Evolutionary conservation across 2,888 invertebrate genomes (phyloP), one percentile per base, ranked within the genome.

Genomic region (Helicoverpa assulta): DNA sequence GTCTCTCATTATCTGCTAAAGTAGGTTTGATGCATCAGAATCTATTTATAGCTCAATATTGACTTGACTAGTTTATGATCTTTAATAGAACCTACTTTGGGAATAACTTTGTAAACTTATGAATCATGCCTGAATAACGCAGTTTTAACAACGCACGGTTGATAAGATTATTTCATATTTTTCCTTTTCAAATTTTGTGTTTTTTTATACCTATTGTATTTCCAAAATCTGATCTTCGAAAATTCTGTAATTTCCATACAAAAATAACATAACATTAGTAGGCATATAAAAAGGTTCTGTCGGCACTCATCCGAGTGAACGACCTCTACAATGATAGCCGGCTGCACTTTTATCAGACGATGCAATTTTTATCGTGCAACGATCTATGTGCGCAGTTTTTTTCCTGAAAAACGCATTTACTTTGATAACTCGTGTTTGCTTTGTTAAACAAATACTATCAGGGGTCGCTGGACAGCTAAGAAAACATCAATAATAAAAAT

Each of bases 321-420:
- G 56, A 74, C 63, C 74, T 73, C 50, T 37, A 6, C 65, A 67
- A 51, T 54, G 75, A 80, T 74, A 79, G 67, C 58, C 29, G 54
- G 58, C n/a, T 84, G 84, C 82, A 85, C 5, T 80, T 86, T 74
- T 84, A 87, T 88, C 87, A 68, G 83, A 33, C 83, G 37, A 70
- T 85, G 87, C 86, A 83, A 80, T 85, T 87, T 82, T 88, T 88
- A 88, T 88, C 88, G 88, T 83, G n/a, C 88, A 78, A 61, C 80
- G 86, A 85, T 88, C 88, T 87, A 53, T 26, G 7, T 73, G 70
- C 69, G 76, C 75, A 68, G 67, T 78, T 85, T 86, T 85, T 82
- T 79, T 81, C 78, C 82, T 86, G 81, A 79, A 86, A 33, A 83
- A 80, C 74, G 82, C 86, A 87, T 83, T 76, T 63, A 19, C 68